Base-by-base conservation (phyloP, 2,113 vertebrate genomes). In the Psittacus erithacus region DNA sequence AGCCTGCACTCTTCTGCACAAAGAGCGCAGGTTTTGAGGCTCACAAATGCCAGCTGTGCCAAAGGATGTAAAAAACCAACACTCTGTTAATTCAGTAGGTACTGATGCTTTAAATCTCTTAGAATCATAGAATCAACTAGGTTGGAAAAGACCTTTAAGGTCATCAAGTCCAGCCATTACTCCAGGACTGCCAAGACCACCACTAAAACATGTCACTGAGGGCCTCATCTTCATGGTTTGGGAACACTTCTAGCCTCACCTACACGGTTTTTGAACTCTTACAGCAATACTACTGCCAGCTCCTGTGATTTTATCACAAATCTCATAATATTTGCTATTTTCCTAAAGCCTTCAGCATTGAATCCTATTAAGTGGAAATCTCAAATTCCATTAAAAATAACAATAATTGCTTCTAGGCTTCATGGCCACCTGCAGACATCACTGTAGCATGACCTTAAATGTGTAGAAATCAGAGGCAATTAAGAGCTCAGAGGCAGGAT, bases 381-480 rank as follows among this genome's bases (percentile, higher is more conserved):
- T 93, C 77, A 89, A 49, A 92, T 92, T 94, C 89, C 93, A 96
- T 94, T 94, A 93, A 91, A 97, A 97, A 82, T 68, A 82, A 81
- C 84, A 94, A 79, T 89, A 92, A 89, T 82, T 85, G 74, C 81
- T 86, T 84, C 80, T 87, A 84, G 86, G 70, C 87, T 96, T 87
- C 88, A 94, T 70, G 93, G 92, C 59, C 0, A 7, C 74, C 74
- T 93, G 91, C 74, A 91, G 85, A 87, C 74, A 0, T 91, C 83
- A 93, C 25, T 79, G 62, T 92, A 88, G 69, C 63, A 83, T 96
- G 91, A 96, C 95, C 81, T 85, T 85, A 89, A 92, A 94, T 84
- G 81, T 76, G 62, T 28, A 62, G 86, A 89, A 96, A 87, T 57
- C 86, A 93, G 83, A 93, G n/a, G 83, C 83, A 96, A 94, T 95